Conservation (phyloP, 2,888 invertebrate genomes). For the Neuroscelio doddi region DNA sequence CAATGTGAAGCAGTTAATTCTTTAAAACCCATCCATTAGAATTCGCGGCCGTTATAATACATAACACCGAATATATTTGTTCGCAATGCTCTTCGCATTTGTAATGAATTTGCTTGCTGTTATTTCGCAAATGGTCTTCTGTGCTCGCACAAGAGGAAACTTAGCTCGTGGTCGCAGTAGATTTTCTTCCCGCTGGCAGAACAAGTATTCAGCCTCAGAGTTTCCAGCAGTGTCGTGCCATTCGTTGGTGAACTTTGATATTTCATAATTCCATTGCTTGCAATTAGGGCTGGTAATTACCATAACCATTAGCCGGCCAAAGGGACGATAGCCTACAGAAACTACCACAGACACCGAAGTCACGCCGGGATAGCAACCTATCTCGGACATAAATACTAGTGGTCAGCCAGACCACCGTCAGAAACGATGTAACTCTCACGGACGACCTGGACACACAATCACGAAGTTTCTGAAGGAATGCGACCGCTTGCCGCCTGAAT, state of each 20-base stretch:
- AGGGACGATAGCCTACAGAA: conserved; percentile 55
- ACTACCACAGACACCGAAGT: conserved; percentile 60
- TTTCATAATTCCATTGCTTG: conserved; percentile 72
- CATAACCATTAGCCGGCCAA: conserved; percentile 70
- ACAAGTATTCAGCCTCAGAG: conserved; percentile 24
- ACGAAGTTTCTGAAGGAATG: conserved; percentile 72
- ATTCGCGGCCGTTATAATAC: conserved; percentile 5
- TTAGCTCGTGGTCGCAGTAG: conserved; percentile 25
- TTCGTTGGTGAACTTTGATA: conserved; percentile 66
- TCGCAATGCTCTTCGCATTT: conserved; percentile 18
- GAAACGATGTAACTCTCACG: conserved; percentile 58
- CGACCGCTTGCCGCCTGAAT: conserved; percentile 66
- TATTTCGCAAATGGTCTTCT: conserved; percentile 34
- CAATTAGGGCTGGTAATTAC: conserved; percentile 72
- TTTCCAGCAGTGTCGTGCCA: conserved; percentile 29
- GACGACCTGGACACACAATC: conserved; percentile 69
- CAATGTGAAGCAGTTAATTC: neutral
- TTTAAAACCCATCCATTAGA: neutral
- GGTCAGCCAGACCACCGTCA: conserved; percentile 65
- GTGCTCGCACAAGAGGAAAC: conserved; percentile 23
- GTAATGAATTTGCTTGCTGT: conserved; percentile 20
- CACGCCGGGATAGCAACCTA: conserved; percentile 54
- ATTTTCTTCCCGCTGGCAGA: conserved; percentile 33
- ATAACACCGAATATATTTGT: conserved; percentile 35
- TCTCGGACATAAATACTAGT: conserved; percentile 69